These are phyloP conservation scores for Selenia dentaria DNA, from an alignment of 2,888 invertebrate genomes.

Conservation along the genomic window DNA sequence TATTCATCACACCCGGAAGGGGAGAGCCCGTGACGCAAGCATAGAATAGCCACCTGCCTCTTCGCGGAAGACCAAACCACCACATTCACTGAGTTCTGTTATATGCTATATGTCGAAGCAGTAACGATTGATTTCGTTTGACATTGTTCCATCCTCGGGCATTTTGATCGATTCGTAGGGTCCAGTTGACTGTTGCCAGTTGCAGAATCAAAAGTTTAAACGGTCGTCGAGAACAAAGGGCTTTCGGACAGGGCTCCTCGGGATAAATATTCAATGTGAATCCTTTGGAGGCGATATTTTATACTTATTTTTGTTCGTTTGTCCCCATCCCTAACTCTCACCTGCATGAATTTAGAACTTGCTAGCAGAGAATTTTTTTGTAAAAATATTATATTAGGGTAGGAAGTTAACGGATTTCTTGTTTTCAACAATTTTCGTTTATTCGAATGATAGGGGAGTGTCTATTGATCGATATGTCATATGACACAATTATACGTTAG, in stretches of 20 bases:
- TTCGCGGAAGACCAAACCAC: conserved; percentile 49
- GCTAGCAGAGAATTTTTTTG: conserved; percentile 51
- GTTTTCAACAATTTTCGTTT: conserved; percentile 14
- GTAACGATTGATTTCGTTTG: conserved; percentile 41
- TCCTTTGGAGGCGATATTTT: conserved; percentile 82
- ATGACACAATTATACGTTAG: neutral
- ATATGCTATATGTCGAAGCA: conserved; percentile 25
- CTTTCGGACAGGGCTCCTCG: conserved; percentile 72
- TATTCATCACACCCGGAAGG: conserved; percentile 85
- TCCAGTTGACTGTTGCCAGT: conserved; percentile 82
- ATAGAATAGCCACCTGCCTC: conserved; percentile 74
- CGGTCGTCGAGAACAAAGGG: conserved; percentile 81
- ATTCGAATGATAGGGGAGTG: conserved; percentile 15
- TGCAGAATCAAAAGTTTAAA: conserved; percentile 85
- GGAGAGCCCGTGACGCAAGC: conserved; percentile 83
- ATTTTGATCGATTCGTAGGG: conserved; percentile 69
- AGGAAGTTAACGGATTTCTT: conserved; percentile 46
- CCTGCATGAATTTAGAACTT: conserved; percentile 68
- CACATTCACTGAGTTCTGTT: conserved; percentile 20
- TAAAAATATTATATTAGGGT: conserved; percentile 39
- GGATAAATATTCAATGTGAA: conserved; percentile 84
- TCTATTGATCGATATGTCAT: conserved; percentile 7
- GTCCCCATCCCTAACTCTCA: conserved; percentile 63
- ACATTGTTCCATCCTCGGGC: conserved; percentile 33
- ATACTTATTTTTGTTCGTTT: conserved; percentile 72